Conservation (phyloP, 1,140 invertebrate genomes). For the Diprion similis region DNA sequence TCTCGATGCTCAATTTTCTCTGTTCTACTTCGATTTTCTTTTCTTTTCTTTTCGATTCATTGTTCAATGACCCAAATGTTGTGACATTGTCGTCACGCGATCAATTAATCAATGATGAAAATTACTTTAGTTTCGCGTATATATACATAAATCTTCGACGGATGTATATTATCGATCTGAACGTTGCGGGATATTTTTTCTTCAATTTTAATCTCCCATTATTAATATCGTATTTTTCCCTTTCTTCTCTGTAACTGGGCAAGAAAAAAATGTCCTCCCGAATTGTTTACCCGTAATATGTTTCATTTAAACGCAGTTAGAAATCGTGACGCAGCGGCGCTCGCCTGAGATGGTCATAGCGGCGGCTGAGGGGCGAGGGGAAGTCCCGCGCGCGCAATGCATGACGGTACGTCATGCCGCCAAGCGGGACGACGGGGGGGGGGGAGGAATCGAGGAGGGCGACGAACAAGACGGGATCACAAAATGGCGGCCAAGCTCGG, state of each 20-base stretch:
- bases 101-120: too few species aligned
- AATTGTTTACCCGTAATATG: constrained; percentile 11
- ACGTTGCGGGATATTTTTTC: too few species aligned
- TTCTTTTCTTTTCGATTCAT: neutral
- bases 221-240: too few species aligned
- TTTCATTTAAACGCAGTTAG: neutral
- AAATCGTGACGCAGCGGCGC: constrained; percentile 15
- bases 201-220: too few species aligned
- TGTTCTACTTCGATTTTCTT: too few species aligned
- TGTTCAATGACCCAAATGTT: neutral
- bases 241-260: constrained; percentile 18
- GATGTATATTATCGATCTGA: too few species aligned
- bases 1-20: too few species aligned
- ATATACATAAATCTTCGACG: too few species aligned
- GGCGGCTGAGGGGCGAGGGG: constrained; percentile 19
- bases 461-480: constrained; percentile 48
- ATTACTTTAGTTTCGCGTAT: too few species aligned
- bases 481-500: constrained; percentile 54
- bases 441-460: constrained; percentile 36
- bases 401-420: constrained; percentile 33
- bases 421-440: constrained; percentile 21
- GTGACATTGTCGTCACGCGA: neutral
- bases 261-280: neutral
- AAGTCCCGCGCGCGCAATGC: constrained; percentile 35
- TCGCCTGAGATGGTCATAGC: neutral